These are phyloP conservation scores for Dryobota labecula DNA, from an alignment of 2,888 invertebrate genomes.

Conservation along the genomic window DNA sequence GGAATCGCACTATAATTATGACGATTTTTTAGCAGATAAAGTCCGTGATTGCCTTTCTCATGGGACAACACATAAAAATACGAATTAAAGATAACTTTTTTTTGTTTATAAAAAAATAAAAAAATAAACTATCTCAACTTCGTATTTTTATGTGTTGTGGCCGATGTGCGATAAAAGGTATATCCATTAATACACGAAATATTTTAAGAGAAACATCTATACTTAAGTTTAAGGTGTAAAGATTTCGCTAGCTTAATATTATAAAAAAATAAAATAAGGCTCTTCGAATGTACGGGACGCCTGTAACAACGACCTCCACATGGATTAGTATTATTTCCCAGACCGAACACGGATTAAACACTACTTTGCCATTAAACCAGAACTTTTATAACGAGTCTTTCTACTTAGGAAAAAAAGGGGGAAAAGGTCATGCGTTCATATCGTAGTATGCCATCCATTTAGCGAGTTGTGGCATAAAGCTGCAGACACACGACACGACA, in stretches of 20 bases:
- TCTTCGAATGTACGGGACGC: slow-evolving; percentile 39
- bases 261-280: slow-evolving; percentile 46
- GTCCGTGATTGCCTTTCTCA: too few species aligned
- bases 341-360: slow-evolving; percentile 65
- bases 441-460: slow-evolving; percentile 63
- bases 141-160: too few species aligned
- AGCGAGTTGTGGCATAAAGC: slow-evolving; percentile 63
- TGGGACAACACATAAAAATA: too few species aligned
- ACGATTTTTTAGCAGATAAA: too few species aligned
- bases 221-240: too few species aligned
- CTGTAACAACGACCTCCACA: slow-evolving; percentile 41
- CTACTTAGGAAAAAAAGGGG: slow-evolving; percentile 54
- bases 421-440: slow-evolving; percentile 50
- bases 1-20: too few species aligned
- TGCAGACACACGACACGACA: slow-evolving; percentile 78
- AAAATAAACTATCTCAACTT: too few species aligned
- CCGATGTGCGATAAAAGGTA: too few species aligned
- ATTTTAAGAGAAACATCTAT: too few species aligned
- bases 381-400: slow-evolving; percentile 63
- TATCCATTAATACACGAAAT: too few species aligned
- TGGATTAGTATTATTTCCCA: slow-evolving; percentile 60
- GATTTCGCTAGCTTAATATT: slow-evolving; percentile 10
- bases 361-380: slow-evolving; percentile 59
- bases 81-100: too few species aligned
- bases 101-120: too few species aligned